Percentiles rank a stretch among this genome's conserved stretches.
These are phyloP conservation scores for Sympetrum striolatum DNA, from an alignment of 2,888 invertebrate species.

Conservation along the genomic window DNA sequence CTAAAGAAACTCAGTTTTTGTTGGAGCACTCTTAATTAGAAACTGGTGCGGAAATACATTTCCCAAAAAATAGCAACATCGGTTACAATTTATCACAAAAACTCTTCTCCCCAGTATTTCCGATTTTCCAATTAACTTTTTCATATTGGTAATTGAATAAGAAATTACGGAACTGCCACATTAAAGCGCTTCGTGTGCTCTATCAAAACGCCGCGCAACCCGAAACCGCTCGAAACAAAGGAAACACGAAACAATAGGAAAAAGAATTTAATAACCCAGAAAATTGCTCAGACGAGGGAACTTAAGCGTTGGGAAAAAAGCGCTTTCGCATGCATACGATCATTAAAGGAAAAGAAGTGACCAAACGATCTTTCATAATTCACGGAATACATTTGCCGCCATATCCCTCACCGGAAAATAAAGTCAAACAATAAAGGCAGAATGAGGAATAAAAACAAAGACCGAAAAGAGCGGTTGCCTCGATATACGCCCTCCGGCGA, in stretches of 20 bases:
- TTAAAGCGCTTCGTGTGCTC: background rate
- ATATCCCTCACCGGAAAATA: background rate
- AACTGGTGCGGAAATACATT: no score
- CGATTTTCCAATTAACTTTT: no score
- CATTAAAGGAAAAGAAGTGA: background rate
- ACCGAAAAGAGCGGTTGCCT: no score
- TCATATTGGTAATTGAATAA: no score
- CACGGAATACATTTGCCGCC: background rate
- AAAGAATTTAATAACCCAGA: background rate
- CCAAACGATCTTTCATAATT: background rate
- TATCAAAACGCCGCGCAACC: background rate
- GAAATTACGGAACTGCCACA: background rate
- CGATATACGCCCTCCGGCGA: no score
- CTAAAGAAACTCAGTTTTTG: no score
- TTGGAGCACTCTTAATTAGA: no score
- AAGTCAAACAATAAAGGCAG: background rate
- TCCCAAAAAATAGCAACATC: no score
- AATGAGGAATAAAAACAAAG: background rate
- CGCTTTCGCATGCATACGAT: background rate
- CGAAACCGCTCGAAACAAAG: background rate
- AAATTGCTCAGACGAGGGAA: background rate
- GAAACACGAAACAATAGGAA: background rate
- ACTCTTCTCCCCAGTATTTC: no score
- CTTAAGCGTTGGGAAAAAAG: background rate
- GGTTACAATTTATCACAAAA: no score